Conservation (phyloP, 2,797 vertebrate genomes). For the Molossus alvarezi region DNA sequence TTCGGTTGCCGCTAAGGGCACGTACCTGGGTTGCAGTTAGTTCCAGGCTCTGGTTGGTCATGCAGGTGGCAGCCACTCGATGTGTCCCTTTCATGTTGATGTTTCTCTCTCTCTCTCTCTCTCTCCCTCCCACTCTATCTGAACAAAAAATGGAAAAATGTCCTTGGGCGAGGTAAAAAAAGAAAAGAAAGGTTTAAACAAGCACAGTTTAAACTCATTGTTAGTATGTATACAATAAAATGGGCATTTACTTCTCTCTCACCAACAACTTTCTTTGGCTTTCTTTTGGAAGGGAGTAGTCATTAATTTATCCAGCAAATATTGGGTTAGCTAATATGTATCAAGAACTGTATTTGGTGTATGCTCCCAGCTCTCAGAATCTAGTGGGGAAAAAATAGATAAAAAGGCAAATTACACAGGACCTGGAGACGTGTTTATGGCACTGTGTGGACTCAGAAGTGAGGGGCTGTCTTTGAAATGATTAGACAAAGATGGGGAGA, state of each 20-base stretch:
- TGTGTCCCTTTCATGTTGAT: no score
- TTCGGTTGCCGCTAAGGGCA: no score
- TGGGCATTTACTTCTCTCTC: neutral
- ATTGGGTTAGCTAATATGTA: neutral
- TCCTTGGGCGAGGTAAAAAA: no score
- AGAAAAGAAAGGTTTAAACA: neutral
- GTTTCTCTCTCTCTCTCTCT: no score
- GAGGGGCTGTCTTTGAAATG: neutral
- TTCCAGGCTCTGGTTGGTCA: no score
- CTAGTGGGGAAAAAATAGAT: neutral
- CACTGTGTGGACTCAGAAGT: neutral
- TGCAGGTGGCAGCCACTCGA: no score
- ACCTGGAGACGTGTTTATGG: neutral
- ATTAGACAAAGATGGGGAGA: neutral
- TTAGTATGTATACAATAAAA: neutral
- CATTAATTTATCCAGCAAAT: neutral
- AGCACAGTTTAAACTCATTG: neutral
- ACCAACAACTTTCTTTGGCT: neutral
- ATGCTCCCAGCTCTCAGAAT: neutral
- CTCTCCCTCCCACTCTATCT: no score
- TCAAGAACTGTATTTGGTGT: neutral
- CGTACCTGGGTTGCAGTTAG: no score
- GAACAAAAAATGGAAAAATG: no score
- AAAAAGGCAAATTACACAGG: neutral
- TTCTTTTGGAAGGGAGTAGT: constrained; percentile 43